Evolutionary conservation across 2,113 vertebrate genomes (phyloP).

Genomic region (Pyrgilauda ruficollis): DNA sequence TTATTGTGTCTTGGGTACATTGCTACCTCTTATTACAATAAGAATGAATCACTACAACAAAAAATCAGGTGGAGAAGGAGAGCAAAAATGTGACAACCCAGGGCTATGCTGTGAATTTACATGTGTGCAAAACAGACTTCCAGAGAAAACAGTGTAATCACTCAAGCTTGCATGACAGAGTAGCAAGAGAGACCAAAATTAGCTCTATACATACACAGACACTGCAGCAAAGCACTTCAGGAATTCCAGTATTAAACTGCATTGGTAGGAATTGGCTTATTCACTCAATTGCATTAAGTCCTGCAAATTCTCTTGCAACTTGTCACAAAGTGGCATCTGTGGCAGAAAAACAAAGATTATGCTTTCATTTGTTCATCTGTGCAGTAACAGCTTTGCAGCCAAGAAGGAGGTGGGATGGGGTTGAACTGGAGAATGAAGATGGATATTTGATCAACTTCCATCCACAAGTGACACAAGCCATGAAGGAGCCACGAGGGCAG

Average conservation of each 20-base stretch:
- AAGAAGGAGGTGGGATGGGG: not conserved
- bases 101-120: not conserved
- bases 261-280: not conserved
- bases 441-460: constrained; percentile 53
- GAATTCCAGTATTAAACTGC: not conserved
- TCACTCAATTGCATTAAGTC: not conserved
- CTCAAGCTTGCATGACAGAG: not conserved
- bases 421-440: not conserved
- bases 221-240: not conserved
- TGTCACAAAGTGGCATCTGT: not conserved
- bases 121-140: not conserved
- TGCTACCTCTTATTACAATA: not conserved
- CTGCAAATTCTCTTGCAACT: not conserved
- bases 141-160: not conserved
- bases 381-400: not conserved
- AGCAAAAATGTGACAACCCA: not conserved
- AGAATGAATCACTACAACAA: constrained; percentile 5
- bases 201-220: not conserved
- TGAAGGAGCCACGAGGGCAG: constrained; percentile 49
- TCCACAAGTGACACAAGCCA: constrained; percentile 27
- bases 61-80: not conserved
- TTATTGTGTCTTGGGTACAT: not conserved
- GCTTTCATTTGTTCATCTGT: not conserved
- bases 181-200: not conserved
- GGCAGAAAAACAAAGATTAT: not conserved